Base-by-base conservation (phyloP, 2,113 vertebrate genomes). In the Cephalopterus ornatus region DNA sequence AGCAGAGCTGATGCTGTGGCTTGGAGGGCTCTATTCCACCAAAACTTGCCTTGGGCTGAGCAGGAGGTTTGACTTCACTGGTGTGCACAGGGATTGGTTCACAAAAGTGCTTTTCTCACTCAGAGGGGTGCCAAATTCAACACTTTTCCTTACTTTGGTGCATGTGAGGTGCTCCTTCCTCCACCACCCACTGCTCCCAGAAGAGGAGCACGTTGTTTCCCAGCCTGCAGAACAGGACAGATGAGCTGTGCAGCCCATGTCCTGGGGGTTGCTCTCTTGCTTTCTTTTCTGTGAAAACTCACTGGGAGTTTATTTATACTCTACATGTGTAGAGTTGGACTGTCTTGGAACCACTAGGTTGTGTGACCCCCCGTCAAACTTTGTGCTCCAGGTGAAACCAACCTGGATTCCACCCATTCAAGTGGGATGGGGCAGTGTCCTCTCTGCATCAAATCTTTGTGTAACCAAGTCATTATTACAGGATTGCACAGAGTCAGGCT, bases 131-230 rank as follows among this genome's bases (percentile, higher is more conserved):
- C 58, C 47, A 49, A 27, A 55, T 84, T 61, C 55, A 70, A 63
- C 66, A n/a, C 23, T 27, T 63, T 27, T 42, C 58, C 32, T 78
- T 53, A 7, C n/a, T 67, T 8, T 71, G 77, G 52, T 35, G 59
- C 7, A n/a, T 35, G 26, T 74, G 58, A 47, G 61, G 15, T 74
- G 59, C 50, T 61, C 27, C 37, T 61, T 55, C 39, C 14, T 75
- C 32, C 41, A 26, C 35, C 33, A 8, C 55, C 37, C 11, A 0
- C 76, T 58, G 32, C 56, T 91, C 41, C 86, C 11, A 70, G 28
- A 11, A n/a, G 12, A 89, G 77, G n/a, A 73, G 7, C 9, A 0
- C 0, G 1, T 26, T 33, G 14, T 37, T 82, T 70, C 66, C 47
- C 62, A 88, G 74, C 85, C 82, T 83, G 46, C 1, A 12, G 83